Base-by-base conservation (phyloP, 2,113 vertebrate species). In the Cisticola juncidis region DNA sequence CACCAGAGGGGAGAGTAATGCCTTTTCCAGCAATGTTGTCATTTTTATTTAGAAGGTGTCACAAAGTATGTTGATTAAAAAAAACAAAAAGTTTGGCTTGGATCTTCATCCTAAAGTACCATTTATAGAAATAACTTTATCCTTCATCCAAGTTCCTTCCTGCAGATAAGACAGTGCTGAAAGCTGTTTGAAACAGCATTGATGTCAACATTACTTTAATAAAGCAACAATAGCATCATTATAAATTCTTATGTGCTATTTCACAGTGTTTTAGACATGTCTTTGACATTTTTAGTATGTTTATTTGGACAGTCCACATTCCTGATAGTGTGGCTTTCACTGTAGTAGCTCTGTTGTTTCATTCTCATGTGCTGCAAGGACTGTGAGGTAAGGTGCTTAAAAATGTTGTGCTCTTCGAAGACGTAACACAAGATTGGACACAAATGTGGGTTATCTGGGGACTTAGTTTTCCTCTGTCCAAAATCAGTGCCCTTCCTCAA, bases 341-440 rank as follows among this genome's bases (percentile, higher is more conserved):
- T 65, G 4, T 23, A 7, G 5, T 14, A 70, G 25, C 23, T 44
- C 5, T 26, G 4, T 12, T 80, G 5, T 56, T 92, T 78, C 64
- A 36, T 58, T 64, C 18, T 60, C 31, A 8, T 0, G 0, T 38
- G 21, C 16, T 54, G 7, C 35, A 29, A 62, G 12, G 7, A 50
- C 12, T 48, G 3, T 36, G 21, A 60, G 18, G 3, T 48, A 58
- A 81, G 6, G 3, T 14, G 9, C 35, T 51, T 56, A 57, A 71
- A 85, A 93, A 47, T 28, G 6, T 47, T 83, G 6, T 33, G 12
- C 22, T 64, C 12, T 35, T 22, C 66, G 33, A 81, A 88, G 33
- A 10, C 2, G 3, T 21, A 80, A 18, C 1, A 3, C 14, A n/a
- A 74, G 3, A 44, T 23, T 21, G 58, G 26, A 78, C 5, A 38